These are phyloP conservation scores for Oreamnos americanus DNA, from an alignment of 2,113 vertebrate species.

Conservation along the genomic window DNA sequence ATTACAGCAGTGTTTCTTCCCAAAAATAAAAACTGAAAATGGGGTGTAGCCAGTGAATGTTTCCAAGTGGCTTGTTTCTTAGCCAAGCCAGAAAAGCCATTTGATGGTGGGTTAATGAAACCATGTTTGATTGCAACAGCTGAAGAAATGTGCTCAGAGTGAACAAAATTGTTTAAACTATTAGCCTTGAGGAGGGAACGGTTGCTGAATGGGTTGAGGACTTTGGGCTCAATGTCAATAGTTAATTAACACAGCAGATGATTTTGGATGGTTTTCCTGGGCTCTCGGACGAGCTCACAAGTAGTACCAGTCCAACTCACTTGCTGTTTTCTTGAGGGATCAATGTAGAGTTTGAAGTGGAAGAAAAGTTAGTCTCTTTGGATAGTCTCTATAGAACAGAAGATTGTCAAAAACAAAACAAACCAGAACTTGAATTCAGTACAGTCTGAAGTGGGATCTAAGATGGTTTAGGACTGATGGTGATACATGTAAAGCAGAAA, in stretches of 20 bases:
- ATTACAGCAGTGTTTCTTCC: neutral
- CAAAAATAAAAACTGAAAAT: neutral
- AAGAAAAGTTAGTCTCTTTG: neutral
- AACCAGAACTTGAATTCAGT: neutral
- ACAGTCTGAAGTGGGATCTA: neutral
- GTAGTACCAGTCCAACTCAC: neutral
- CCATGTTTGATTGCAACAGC: neutral
- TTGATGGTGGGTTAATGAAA: neutral
- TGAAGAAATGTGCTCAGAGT: neutral
- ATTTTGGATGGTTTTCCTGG: neutral
- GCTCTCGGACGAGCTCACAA: neutral
- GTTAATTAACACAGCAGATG: neutral
- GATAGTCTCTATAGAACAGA: neutral
- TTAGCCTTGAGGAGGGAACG: neutral
- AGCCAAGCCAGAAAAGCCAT: neutral
- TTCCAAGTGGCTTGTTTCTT: neutral
- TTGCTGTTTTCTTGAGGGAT: neutral
- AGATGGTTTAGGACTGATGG: neutral
- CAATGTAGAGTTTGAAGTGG: neutral
- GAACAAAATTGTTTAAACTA: neutral
- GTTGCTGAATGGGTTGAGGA: neutral
- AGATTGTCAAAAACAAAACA: neutral
- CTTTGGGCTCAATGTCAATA: neutral
- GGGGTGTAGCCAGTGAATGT: neutral
- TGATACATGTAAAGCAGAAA: neutral